Percentiles rank a stretch among this genome's conserved stretches.
These are phyloP conservation scores for Parapsyche elsis DNA, from an alignment of 1,140 invertebrate genomes.

Conservation along the genomic window DNA sequence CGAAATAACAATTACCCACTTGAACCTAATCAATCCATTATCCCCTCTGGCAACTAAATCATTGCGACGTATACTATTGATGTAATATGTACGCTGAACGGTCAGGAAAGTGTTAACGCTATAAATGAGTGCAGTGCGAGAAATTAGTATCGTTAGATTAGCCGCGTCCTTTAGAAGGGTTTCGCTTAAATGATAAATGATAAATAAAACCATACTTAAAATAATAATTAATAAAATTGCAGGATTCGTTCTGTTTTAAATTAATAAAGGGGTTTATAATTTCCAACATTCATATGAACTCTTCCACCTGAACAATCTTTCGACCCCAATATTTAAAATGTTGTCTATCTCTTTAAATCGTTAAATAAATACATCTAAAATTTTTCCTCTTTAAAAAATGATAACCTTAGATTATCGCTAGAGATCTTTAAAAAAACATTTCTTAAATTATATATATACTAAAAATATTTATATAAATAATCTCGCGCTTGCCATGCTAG, in stretches of 20 bases:
- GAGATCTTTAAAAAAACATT: slow-evolving; percentile 43
- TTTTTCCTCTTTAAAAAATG: slow-evolving; percentile 49
- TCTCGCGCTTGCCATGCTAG: slow-evolving; percentile 55
- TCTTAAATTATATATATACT: slow-evolving; percentile 47
- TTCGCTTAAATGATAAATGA: slow-evolving; percentile 33
- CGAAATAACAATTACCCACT: neutral
- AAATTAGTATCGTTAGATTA: slow-evolving; percentile 51
- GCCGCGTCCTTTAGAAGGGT: slow-evolving; percentile 35
- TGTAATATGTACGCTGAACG: neutral
- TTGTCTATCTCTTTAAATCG: slow-evolving; percentile 1
- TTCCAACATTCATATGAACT: neutral
- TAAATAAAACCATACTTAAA: slow-evolving; percentile 13
- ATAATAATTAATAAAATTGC: slow-evolving; percentile 30
- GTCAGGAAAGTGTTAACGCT: too few relatives aligned
- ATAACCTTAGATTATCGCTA: slow-evolving; percentile 47
- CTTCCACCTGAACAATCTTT: neutral
- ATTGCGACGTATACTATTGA: neutral
- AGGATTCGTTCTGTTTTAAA: too few relatives aligned
- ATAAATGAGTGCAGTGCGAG: slow-evolving; percentile 35
- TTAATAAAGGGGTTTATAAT: too few relatives aligned
- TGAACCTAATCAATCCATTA: neutral
- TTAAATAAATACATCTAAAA: slow-evolving; percentile 38
- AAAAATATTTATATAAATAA: slow-evolving; percentile 36
- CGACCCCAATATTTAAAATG: slow-evolving; percentile 11
- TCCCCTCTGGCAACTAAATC: neutral